These are phyloP conservation scores for Octopus bimaculoides DNA, from an alignment of 1,140 invertebrate genomes.

Conservation along the genomic window DNA sequence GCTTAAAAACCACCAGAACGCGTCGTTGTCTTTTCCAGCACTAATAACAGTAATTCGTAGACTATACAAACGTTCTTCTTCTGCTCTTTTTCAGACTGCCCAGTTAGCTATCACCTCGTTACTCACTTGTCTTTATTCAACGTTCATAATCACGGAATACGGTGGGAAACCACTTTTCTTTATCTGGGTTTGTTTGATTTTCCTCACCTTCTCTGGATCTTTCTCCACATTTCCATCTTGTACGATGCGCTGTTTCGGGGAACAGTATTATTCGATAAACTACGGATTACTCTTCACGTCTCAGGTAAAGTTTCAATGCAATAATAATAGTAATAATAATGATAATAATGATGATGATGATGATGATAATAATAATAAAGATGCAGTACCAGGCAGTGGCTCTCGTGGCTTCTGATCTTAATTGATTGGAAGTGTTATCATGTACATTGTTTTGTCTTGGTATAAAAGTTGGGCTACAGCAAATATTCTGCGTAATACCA, in stretches of 20 bases:
- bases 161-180: constrained; percentile 35
- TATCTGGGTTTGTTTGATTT: constrained; percentile 41
- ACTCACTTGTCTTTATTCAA: constrained; percentile 28
- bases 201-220: constrained; percentile 41
- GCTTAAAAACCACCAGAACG: too few species aligned
- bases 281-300: constrained; percentile 46
- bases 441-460: too few species aligned
- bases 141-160: constrained; percentile 28
- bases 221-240: constrained; percentile 43
- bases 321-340: too few species aligned
- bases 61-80: background rate
- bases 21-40: too few species aligned
- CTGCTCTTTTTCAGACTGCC: constrained; percentile 23
- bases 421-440: too few species aligned
- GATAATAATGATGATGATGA: too few species aligned
- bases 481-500: too few species aligned
- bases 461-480: too few species aligned
- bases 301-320: constrained; percentile 22
- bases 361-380: too few species aligned
- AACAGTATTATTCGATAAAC: constrained; percentile 31
- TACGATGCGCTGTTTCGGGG: constrained; percentile 38
- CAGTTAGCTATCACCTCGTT: constrained; percentile 24
- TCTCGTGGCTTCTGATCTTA: too few species aligned
- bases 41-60: too few species aligned
- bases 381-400: too few species aligned